Base-by-base conservation (phyloP, 2,797 vertebrate species). In the Saxicola maurus region DNA sequence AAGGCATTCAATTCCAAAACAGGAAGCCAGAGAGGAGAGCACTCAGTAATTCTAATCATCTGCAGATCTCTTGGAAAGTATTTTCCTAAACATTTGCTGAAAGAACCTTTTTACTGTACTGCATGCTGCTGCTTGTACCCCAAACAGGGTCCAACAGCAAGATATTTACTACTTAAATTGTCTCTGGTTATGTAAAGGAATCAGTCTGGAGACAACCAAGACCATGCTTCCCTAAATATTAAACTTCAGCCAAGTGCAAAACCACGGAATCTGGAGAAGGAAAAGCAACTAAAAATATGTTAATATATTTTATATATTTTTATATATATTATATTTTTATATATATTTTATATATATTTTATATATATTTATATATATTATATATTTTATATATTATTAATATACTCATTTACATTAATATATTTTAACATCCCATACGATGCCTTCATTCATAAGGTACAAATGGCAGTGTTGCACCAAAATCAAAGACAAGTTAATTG, bases 1-100 rank as follows among this genome's bases (percentile, higher is more conserved):
- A 97, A 98, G 98, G 96, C 98, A 98, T 98, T 98, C 96, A 96
- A 96, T 95, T 96, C 97, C 97, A 98, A 98, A 98, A 98, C 98
- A 98, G 98, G 98, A 98, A 98, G 97, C 97, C 86, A 57, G 96
- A 97, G 96, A 97, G 94, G 97, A 97, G 97, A 98, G 97, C 95
- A 96, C 96, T 98, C 97, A 97, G 97, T 97, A 97, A 96, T 94
- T 95, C 97, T 98, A 98, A 98, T 98, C 97, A 94, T 95, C 96
- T 95, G 91, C 97, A 98, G 98, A 98, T 98, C 97, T 97, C 97
- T 94, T 95, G 96, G 97, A 97, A 97, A 96, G 93, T 90, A 96
- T 95, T 97, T 97, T 96, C 95, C 95, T 96, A 95, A 97, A 97
- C 96, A 95, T 95, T 97, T 90, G 81, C 92, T 96, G 95, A 96